Base-by-base conservation (phyloP, 1,140 invertebrate genomes). In the Leptopilina boulardi region DNA sequence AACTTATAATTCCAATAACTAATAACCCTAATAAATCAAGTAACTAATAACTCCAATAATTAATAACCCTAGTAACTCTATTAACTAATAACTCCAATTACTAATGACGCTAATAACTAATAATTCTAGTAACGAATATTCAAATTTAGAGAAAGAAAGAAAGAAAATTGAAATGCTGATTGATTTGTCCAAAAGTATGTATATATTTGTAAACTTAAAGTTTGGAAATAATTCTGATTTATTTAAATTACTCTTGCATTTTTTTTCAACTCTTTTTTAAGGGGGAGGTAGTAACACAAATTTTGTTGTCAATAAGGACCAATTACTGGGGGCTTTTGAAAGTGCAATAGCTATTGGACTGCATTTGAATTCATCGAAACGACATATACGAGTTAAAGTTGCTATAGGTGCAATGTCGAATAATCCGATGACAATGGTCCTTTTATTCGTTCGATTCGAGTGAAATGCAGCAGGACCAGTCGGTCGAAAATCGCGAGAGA, bases 371-470 rank as follows among this genome's bases (percentile, higher is more conserved):
- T 59, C 13, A 59, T 59, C 56, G 59, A 66, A 34, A 66, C 23
- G 26, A 34, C 26, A 30, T n/a, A n/a, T 23, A 38, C 34, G 54
- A 59, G 19, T 59, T 26, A 30, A 19, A 59, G 59, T 66, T 66
- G 21, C 59, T 66, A 23, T 10, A 66, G 59, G 59, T 66, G 59
- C 59, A 30, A 30, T 66, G 59, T 76, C 73, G 73, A 79, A 79
- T 79, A 71, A 71, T 42, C 34, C 70, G 21, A 71, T 42, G 41
- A 71, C 82, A 76, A 59, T 38, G 76, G 71, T 42, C 56, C 82
- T 82, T n/a, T 78, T 77, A 73, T 77, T 74, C n/a, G 4, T 54
- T 15, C 66, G 73, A 78, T 73, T 77, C 34, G 76, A 74, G 59
- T 74, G 73, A 75, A 80, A 74, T 78, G 79, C 75, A 56, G 70